Conservation (phyloP, 2,113 vertebrate species). For the Chunga burmeisteri region DNA sequence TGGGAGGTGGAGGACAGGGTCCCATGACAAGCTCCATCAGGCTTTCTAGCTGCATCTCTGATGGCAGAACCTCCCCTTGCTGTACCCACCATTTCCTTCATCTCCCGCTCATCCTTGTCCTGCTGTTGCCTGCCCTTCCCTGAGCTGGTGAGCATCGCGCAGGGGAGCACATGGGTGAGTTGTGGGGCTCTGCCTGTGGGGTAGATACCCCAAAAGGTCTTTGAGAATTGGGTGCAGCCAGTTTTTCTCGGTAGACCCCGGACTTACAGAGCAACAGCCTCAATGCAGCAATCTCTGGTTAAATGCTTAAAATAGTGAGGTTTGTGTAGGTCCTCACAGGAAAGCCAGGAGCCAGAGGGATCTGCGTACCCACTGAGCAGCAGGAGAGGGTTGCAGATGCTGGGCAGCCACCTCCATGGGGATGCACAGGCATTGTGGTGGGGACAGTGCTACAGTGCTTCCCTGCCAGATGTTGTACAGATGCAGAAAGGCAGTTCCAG, state of each 20-base stretch:
- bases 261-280: not conserved
- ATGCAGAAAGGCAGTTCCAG: not conserved
- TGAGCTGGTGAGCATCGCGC: not conserved
- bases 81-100: not conserved
- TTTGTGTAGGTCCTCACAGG: not conserved
- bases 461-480: not conserved
- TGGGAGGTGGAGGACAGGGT: not conserved
- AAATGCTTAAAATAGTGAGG: not conserved
- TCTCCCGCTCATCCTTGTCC: not conserved
- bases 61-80: not conserved
- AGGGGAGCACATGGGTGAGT: accelerated
- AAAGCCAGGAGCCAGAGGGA: not conserved
- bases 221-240: not conserved
- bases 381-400: not conserved
- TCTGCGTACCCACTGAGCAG: not conserved
- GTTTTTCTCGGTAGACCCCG: not conserved
- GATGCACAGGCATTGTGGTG: accelerated
- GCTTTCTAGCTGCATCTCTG: not conserved
- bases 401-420: not conserved
- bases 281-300: accelerated
- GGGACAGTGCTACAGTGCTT: not conserved
- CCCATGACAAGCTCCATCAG: not conserved
- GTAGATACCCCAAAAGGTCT: not conserved
- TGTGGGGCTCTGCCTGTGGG: not conserved
- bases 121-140: not conserved